Evolutionary conservation across 1,140 invertebrate species (phyloP), one percentile per base, ranked within the genome.

Genomic region (Spodoptera frugiperda): DNA sequence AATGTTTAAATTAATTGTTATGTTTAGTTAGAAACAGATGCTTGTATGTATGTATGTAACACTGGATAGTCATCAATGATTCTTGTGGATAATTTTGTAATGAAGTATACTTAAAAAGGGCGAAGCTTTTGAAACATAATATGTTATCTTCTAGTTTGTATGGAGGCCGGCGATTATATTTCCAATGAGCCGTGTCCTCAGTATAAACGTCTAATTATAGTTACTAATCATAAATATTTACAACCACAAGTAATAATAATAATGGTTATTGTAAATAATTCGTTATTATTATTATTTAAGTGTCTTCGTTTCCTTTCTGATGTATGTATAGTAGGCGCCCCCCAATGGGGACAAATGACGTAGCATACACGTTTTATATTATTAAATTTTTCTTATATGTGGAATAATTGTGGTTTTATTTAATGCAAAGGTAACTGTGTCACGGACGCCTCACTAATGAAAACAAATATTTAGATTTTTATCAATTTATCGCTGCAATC

Each of bases 311-410:
- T 78, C 59, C 63, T 87, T 82, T 87, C 81, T 80, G 72, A 86
- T 83, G 78, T 85, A 78, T 84, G 81, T 88, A 85, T 82, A 15
- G 78, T 85, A 65, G 68, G 68, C 83, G 74, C 79, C 81, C 81
- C 77, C 70, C 77, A 33, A 63, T 65, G 65, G 86, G 80, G 77
- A 77, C 68, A 70, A 76, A 81, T 83, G 84, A 84, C 78, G 83
- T 90, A 89, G 87, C 83, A 87, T 73, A 73, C 55, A 61, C 88
- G 89, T 90, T 92, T 92, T 91, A 87, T 91, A 91, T 90, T 92
- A 90, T 91, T 92, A 91, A 92, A 92, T 78, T 89, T 91, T 92
- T 92, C 90, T 92, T 92, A 92, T 91, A 91, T 92, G 90, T 92
- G 87, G 86, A 84, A 77, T 44, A 59, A 46, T 54, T 51, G 73